These are phyloP conservation scores for Lithosia quadra DNA, from an alignment of 2,888 invertebrate genomes.

Conservation along the genomic window DNA sequence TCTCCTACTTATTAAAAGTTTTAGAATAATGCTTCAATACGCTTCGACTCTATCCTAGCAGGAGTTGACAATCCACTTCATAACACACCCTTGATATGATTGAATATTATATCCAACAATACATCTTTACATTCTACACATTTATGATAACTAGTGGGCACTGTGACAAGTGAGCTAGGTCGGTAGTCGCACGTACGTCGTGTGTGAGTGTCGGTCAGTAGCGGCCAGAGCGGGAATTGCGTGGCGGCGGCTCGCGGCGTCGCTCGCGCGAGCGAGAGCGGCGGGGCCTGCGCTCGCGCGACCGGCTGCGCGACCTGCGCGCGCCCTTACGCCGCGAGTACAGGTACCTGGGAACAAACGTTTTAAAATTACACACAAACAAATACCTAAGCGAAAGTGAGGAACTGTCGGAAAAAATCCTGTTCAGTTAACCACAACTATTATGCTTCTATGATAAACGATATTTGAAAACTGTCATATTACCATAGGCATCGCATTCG, in stretches of 20 bases:
- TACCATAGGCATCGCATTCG: too few relatives aligned
- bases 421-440: too few relatives aligned
- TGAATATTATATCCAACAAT: neutral
- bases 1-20: too few relatives aligned
- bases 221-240: conserved; percentile 86
- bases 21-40: too few relatives aligned
- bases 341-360: conserved; percentile 85
- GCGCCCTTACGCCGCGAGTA: conserved; percentile 90
- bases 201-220: conserved; percentile 66
- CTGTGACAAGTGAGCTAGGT: conserved; percentile 6
- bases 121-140: neutral
- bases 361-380: neutral
- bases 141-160: neutral
- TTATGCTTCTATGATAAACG: too few relatives aligned
- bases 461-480: too few relatives aligned
- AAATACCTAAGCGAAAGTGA: too few relatives aligned
- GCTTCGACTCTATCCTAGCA: too few relatives aligned
- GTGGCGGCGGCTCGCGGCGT: conserved; percentile 84
- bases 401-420: too few relatives aligned
- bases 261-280: conserved; percentile 87
- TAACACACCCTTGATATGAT: neutral
- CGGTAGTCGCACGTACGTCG: neutral
- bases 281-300: conserved; percentile 83
- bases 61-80: neutral
- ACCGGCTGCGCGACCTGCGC: conserved; percentile 73